A percentile compares a stretch with the other conserved stretches of the same genome.
phyloP scores from a whole-genome alignment of 2,888 invertebrate species.

The Hyppa rectilinea region DNA sequence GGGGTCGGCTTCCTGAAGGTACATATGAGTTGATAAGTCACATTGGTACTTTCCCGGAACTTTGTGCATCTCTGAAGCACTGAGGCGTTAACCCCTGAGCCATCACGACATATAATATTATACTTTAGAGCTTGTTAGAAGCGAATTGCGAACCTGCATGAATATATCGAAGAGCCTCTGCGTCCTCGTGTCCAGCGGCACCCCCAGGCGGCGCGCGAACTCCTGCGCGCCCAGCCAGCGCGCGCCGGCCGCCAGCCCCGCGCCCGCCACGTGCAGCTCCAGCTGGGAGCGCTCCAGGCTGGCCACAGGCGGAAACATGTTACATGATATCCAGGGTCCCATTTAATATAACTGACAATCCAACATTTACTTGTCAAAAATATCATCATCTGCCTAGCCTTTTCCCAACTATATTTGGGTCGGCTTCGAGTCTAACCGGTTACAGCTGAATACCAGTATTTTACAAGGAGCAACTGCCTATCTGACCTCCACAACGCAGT shows the following conservation, averaged over 20 bases:
- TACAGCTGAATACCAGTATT: too few relatives aligned
- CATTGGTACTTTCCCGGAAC: not conserved
- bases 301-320: not conserved
- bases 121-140: not conserved
- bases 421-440: too few relatives aligned
- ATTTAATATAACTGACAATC: too few relatives aligned
- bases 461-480: too few relatives aligned
- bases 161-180: slow-evolving; percentile 92
- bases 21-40: not conserved
- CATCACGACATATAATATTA: not conserved
- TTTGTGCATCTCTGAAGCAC: not conserved
- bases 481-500: too few relatives aligned
- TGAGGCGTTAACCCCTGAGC: not conserved
- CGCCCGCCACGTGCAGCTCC: slow-evolving; percentile 88
- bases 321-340: not conserved
- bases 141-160: slow-evolving; percentile 44
- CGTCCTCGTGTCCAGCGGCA: slow-evolving; percentile 82
- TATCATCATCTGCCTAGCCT: too few relatives aligned
- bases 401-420: too few relatives aligned
- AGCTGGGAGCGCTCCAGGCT: slow-evolving; percentile 90
- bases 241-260: slow-evolving; percentile 63
- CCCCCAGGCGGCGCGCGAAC: slow-evolving; percentile 82
- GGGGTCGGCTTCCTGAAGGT: too few relatives aligned
- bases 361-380: too few relatives aligned
- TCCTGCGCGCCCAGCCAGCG: slow-evolving; percentile 75